These are phyloP conservation scores for Anarhynchus alexandrinus DNA, from an alignment of 2,113 vertebrate genomes.

Conservation along the genomic window DNA sequence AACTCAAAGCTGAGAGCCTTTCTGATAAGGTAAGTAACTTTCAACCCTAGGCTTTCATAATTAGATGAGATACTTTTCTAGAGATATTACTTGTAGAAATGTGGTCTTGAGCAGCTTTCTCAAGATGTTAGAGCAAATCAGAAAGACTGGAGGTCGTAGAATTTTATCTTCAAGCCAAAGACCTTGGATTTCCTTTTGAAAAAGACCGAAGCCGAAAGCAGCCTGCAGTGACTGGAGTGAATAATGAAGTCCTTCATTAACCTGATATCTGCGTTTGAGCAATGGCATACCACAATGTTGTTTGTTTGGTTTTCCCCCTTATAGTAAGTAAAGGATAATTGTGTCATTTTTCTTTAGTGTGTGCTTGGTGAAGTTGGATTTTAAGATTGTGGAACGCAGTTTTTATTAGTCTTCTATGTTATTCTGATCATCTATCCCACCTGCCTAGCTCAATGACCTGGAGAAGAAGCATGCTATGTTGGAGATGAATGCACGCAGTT, in stretches of 20 bases:
- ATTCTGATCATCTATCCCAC: not conserved
- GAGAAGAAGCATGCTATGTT: slow-evolving; percentile 99
- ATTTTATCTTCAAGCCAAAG: not conserved
- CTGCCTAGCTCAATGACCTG: slow-evolving; percentile 86
- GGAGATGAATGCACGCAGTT: slow-evolving; percentile 94
- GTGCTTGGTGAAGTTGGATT: not conserved
- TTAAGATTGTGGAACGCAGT: not conserved
- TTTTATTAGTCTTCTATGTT: not conserved
- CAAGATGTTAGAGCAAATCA: not conserved
- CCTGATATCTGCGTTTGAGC: not conserved
- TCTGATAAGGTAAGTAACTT: slow-evolving; percentile 88
- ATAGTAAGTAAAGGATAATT: not conserved
- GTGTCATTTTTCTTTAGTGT: not conserved
- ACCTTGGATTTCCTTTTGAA: not conserved
- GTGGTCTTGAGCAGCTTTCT: not conserved
- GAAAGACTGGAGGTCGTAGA: not conserved
- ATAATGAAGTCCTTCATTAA: not conserved
- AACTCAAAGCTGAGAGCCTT: slow-evolving; percentile 95
- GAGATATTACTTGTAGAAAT: not conserved
- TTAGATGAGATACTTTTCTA: not conserved
- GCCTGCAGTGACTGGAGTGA: not conserved
- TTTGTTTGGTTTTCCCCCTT: not conserved
- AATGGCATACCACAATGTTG: not conserved
- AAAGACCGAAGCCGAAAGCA: not conserved
- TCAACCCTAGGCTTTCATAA: not conserved